Evolutionary conservation across 2,113 vertebrate species (phyloP).

Genomic region (Gymnorhina tibicen): DNA sequence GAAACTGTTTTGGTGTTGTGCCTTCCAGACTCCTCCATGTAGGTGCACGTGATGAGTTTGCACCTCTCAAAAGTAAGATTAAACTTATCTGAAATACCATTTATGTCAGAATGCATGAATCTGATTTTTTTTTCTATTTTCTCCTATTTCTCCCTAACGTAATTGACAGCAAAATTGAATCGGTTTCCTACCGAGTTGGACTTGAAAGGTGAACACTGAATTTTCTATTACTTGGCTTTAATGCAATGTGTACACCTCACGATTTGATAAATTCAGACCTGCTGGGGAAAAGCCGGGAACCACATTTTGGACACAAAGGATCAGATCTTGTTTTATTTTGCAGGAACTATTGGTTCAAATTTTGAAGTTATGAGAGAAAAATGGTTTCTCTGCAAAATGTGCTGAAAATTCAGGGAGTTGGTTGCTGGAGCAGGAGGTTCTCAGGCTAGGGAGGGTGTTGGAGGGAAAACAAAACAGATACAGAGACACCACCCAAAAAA

Average conservation of each 20-base stretch:
- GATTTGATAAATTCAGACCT: conserved; percentile 37
- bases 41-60: neutral
- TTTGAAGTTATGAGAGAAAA: neutral
- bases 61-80: conserved; percentile 34
- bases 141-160: conserved; percentile 30
- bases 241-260: neutral
- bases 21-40: neutral
- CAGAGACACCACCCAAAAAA: neutral
- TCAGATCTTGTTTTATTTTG: neutral
- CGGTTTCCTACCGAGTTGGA: neutral
- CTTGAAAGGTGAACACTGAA: conserved; percentile 22
- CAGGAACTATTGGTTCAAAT: neutral
- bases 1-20: neutral
- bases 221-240: conserved; percentile 48
- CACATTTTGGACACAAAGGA: neutral
- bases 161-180: conserved; percentile 29
- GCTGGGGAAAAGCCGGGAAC: neutral
- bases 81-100: conserved; percentile 35
- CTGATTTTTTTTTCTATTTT: conserved; percentile 18
- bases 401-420: neutral
- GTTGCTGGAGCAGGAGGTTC: neutral
- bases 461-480: neutral
- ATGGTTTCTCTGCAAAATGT: neutral
- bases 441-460: neutral
- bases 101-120: conserved; percentile 45